Evolutionary conservation across 2,888 invertebrate species (phyloP), one percentile per base, ranked within the genome.

Genomic region (Andrena minutula): DNA sequence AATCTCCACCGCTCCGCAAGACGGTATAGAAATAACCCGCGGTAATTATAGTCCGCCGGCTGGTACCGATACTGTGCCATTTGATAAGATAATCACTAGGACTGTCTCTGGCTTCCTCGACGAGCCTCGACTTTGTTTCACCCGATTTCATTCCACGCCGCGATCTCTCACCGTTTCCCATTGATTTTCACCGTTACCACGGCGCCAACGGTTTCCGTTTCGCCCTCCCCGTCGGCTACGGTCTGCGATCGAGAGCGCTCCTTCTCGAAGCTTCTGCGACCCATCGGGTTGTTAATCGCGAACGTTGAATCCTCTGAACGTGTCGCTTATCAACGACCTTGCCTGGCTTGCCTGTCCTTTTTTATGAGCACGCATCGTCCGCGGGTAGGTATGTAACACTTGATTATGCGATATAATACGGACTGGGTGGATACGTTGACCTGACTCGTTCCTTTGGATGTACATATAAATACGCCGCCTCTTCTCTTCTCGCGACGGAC

Each of bases 71-170:
- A 79, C 76, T 69, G 70, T 71, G 82, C 72, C 69, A 75, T 75
- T 74, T 83, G 89, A 89, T 89, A 87, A 89, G 86, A 89, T 89
- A 90, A 90, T 90, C 86, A 89, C 82, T 26, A 10, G 63, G 79
- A 64, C 75, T 69, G 79, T 80, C 83, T 76, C 82, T 26, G 73
- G 60, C 82, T 81, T 86, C 78, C 83, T 75, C 75, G 58, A 61
- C n/a, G 49, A 20, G 56, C 56, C 63, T 32, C 23, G 35, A 35
- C 26, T 63, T 26, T 51, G 63, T 64, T 61, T 26, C 23, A 32
- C 28, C 23, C 51, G 28, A 65, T 66, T 79, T 66, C 63, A 23
- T 68, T 8, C 51, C 32, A 65, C 51, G 32, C 28, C 68, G 47
- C 58, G 66, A 70, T 61, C 53, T 72, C 41, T 69, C 69, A 30